These are phyloP conservation scores for Epizoanthus scotinus DNA, from an alignment of 92 coral and sea anemone genomes.

Conservation along the genomic window DNA sequence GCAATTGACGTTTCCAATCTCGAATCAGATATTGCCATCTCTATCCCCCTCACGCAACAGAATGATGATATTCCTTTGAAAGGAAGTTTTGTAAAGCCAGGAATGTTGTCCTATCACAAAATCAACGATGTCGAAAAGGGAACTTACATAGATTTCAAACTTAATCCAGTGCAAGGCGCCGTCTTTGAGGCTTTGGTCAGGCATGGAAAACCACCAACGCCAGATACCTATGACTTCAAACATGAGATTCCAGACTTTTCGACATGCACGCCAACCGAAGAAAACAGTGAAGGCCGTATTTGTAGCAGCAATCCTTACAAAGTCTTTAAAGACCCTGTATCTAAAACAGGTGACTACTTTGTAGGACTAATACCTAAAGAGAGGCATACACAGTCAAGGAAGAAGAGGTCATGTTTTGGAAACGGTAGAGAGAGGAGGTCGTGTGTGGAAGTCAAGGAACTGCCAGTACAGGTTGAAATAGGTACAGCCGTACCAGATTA, in stretches of 20 bases:
- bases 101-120: slow-evolving; percentile 36
- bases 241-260: slow-evolving; percentile 12
- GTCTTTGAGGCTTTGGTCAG: slow-evolving; percentile 21
- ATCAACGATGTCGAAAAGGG: slow-evolving; percentile 5
- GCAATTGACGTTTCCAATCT: slow-evolving; percentile 13
- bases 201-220: slow-evolving; percentile 7
- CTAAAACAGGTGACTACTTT: slow-evolving; percentile 34
- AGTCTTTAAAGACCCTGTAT: slow-evolving; percentile 17
- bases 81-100: slow-evolving; percentile 20
- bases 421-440: slow-evolving; percentile 15
- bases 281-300: background rate
- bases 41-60: background rate
- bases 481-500: slow-evolving; percentile 35
- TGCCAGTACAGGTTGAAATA: slow-evolving; percentile 15
- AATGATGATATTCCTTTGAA: background rate
- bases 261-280: slow-evolving; percentile 8
- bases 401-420: slow-evolving; percentile 35
- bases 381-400: slow-evolving; percentile 6
- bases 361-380: slow-evolving; percentile 20
- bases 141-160: slow-evolving; percentile 6
- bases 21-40: slow-evolving; percentile 26
- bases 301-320: slow-evolving; percentile 16
- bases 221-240: slow-evolving; percentile 23
- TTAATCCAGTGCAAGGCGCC: slow-evolving; percentile 2
- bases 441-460: slow-evolving; percentile 56